Conservation (phyloP, 2,888 invertebrate species). For the Trilocha varians region DNA sequence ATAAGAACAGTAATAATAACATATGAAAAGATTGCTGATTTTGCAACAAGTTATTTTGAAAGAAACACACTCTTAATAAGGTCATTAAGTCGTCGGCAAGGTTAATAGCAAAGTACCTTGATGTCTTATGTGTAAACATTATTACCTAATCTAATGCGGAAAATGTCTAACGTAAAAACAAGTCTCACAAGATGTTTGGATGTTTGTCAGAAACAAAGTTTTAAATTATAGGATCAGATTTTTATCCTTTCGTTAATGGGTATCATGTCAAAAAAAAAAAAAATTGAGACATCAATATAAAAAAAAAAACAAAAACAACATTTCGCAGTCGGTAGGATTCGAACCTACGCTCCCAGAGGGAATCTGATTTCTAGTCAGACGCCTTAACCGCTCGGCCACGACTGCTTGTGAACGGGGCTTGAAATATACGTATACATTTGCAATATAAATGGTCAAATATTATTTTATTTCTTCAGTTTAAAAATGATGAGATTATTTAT, state of each 20-base stretch:
- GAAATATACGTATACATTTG: constrained; percentile 10
- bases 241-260: neutral
- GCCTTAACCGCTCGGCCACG: constrained; percentile 92
- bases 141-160: neutral
- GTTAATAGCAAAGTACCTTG: too few relatives aligned
- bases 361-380: constrained; percentile 92
- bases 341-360: constrained; percentile 93
- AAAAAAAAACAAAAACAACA: constrained; percentile 19
- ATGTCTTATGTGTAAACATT: too few relatives aligned
- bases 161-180: neutral
- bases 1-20: too few relatives aligned
- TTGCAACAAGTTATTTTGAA: too few relatives aligned
- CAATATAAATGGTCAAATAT: neutral
- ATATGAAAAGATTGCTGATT: too few relatives aligned
- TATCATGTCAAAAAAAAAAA: neutral
- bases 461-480: too few relatives aligned
- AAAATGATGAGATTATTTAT: too few relatives aligned
- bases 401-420: constrained; percentile 80
- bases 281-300: neutral
- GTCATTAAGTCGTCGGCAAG: too few relatives aligned
- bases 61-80: too few relatives aligned
- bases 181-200: neutral
- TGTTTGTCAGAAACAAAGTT: neutral
- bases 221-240: neutral
- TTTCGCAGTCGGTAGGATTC: constrained; percentile 89